phyloP scores from a whole-genome alignment of 2,888 invertebrate genomes.

The Hedychridium roseum region DNA sequence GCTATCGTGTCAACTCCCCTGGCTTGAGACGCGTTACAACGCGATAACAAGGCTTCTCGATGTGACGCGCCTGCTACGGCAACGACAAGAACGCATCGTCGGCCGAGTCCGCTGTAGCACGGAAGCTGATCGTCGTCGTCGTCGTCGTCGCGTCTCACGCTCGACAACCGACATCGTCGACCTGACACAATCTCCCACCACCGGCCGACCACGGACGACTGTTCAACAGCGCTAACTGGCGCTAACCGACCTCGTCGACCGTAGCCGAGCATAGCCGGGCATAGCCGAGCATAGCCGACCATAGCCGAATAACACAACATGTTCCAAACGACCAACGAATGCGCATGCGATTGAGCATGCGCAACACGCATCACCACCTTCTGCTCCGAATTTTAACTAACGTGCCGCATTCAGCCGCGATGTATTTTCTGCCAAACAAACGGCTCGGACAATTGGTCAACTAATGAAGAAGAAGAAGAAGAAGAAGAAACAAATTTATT shows the following conservation, averaged over 20 bases:
- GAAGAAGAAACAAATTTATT: no score
- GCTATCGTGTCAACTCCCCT: not conserved
- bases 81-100: constrained; percentile 22
- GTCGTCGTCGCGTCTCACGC: constrained; percentile 21
- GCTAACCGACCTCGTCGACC: not conserved
- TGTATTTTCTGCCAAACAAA: no score
- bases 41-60: not conserved
- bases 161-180: constrained; percentile 28
- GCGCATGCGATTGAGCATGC: no score
- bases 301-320: no score
- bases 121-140: constrained; percentile 30
- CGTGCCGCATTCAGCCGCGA: no score
- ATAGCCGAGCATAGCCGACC: no score
- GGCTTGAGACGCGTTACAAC: constrained; percentile 15
- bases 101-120: constrained; percentile 16
- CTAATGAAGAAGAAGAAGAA: no score
- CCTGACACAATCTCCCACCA: constrained; percentile 20
- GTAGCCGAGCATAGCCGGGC: not conserved
- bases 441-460: no score
- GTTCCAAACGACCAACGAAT: no score
- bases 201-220: constrained; percentile 34
- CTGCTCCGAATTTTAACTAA: no score
- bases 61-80: constrained; percentile 1
- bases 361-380: no score
- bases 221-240: constrained; percentile 9